Evolutionary conservation across 2,113 vertebrate genomes (phyloP).

Genomic region (Neotragus pygmaeus): DNA sequence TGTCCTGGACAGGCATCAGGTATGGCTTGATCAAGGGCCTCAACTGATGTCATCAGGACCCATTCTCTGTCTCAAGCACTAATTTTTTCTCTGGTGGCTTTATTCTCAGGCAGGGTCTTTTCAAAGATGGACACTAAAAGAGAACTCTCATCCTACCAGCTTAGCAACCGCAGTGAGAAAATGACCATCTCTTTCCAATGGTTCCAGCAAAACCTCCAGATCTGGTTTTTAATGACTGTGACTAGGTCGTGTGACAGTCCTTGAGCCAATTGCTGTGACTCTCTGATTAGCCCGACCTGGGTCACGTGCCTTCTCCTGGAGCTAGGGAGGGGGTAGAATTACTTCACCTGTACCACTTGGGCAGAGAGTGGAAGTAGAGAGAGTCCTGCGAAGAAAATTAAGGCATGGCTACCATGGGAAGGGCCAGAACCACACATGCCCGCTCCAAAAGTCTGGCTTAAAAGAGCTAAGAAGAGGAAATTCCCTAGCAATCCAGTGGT

Average conservation of each 20-base stretch:
- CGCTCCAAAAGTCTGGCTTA: neutral
- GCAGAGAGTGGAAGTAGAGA: neutral
- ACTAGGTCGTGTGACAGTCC: neutral
- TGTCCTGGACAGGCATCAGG: neutral
- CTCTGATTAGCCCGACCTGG: neutral
- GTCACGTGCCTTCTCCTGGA: neutral
- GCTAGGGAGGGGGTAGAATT: neutral
- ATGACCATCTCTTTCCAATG: neutral
- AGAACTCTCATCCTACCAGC: neutral
- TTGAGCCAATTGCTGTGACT: neutral
- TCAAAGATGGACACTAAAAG: neutral
- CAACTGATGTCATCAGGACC: neutral
- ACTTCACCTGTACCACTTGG: neutral
- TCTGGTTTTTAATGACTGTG: neutral
- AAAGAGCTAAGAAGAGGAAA: neutral
- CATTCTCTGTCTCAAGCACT: neutral
- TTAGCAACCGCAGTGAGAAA: neutral
- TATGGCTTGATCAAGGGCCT: neutral
- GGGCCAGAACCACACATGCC: neutral
- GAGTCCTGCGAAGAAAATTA: neutral
- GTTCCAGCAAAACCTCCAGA: neutral
- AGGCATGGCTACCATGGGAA: neutral
- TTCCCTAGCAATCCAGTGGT: neutral
- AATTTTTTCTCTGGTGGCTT: neutral
- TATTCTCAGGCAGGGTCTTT: neutral